Evolutionary conservation across 2,888 invertebrate species (phyloP), one percentile per base, ranked within the genome.

Genomic region (Patella ulyssiponensis): DNA sequence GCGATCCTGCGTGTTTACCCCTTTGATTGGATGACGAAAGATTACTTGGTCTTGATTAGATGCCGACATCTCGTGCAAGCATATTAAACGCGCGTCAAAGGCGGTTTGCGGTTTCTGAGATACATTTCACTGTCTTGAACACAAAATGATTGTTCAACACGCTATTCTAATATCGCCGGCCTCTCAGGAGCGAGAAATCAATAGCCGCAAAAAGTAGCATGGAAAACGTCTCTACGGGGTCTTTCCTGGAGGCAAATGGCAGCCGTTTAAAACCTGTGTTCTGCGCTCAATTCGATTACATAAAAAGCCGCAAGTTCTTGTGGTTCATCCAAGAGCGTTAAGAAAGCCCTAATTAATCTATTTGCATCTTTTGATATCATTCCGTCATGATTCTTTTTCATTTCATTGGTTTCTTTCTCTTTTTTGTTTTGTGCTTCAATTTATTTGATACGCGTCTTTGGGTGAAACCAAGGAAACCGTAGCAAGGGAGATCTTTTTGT

Each of bases 41-140:
- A 77, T 77, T 77, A 77, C 69, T 51, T 52, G 74, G 77, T 69
- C 69, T 44, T 70, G 69, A 69, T 74, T 77, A 73, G 73, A 73
- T 69, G 69, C 69, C n/a, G 64, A 51, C 51, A 73, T 53, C 73
- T 73, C 77, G 77, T 77, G 74, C 73, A n/a, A 71, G 64, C 58
- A 73, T 73, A 58, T 73, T 69, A 77, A 77, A 77, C 64, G 73
- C 56, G 70, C 77, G 77, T 77, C 77, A 74, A 74, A 77, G 73
- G 74, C 73, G 73, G 73, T 77, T 77, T 77, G 77, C 54, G 73
- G 77, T 77, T 77, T 77, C 69, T 73, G 58, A 17, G 77, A 73
- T 77, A 27, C 52, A 23, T 51, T 27, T 51, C 52, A 44, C 20
- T n/a, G 69, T 44, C 33, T 75, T 70, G 70, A 74, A 70, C 17